Evolutionary conservation across 2,113 vertebrate species (phyloP), one percentile per base, ranked within the genome.

Genomic region (Apteryx owenii): DNA sequence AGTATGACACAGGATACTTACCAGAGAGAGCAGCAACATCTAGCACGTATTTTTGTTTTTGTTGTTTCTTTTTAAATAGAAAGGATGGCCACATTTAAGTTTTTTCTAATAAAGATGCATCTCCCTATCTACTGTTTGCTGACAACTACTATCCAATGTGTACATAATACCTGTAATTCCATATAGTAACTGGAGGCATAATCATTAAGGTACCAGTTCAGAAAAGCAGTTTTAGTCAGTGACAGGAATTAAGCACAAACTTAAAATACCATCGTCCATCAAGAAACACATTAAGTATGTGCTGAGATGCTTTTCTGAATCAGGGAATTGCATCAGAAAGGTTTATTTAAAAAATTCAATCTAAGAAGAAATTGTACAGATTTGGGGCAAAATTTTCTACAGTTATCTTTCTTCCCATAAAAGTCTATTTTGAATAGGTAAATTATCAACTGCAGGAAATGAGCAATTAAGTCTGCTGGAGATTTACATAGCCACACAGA

Each of bases 161-260:
- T 51, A 91, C 1, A 0, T 29, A 76, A 76, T n/a, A 72, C 48
- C 23, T 69, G 1, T n/a, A 91, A 66, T 26, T 89, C 56, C 38
- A 70, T 5, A 9, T 26, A 84, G 51, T 36, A 78, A 36, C 50
- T 53, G 89, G 76, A 93, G 85, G 93, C 79, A 60, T 53, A 78
- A 71, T 79, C 75, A 93, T 88, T 92, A 95, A 89, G 81, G 94
- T 95, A 95, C 75, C 81, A 89, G 69, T 68, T 94, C 94, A 94
- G 75, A 71, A 94, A 96, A 85, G 78, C 81, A 87, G 68, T 85
- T 95, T 96, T 91, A 91, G 87, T 96, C 84, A 88, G 62, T 9
- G n/a, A 64, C 28, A 42, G 15, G 93, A 77, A 18, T 65, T 65
- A 83, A 86, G 61, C 65, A 90, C 50, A 88, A 64, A 64, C 85